Evolutionary conservation across 2,888 invertebrate genomes (phyloP).

Genomic region (Laothoe populi): DNA sequence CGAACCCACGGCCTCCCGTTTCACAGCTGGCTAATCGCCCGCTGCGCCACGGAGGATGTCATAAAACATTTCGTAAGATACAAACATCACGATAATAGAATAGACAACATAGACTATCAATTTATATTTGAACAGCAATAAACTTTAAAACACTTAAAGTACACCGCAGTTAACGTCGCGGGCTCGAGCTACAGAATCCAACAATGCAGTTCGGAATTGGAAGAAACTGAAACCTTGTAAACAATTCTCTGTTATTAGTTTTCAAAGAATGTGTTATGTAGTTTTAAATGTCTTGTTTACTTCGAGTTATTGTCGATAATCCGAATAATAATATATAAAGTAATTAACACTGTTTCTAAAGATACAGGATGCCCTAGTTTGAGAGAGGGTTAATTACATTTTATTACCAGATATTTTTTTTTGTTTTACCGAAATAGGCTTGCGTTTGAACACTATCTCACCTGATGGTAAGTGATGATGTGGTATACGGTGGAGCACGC

Average conservation of each 20-base stretch:
- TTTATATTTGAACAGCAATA: not conserved
- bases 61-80: not conserved
- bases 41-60: no score
- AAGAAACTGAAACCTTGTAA: not conserved
- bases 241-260: conserved; percentile 10
- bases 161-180: not conserved
- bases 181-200: not conserved
- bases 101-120: not conserved
- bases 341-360: no score
- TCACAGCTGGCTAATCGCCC: no score
- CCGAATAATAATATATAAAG: no score
- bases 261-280: not conserved
- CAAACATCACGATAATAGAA: not conserved
- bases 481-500: no score
- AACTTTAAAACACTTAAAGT: not conserved
- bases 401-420: no score
- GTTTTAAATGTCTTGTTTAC: conserved; percentile 2
- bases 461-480: no score
- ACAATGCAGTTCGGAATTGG: conserved; percentile 1
- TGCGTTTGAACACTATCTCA: no score
- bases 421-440: no score
- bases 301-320: not conserved
- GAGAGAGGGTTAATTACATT: no score
- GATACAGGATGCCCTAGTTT: no score
- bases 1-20: no score